Percentiles rank a stretch among this genome's conserved stretches.
phyloP scores from a whole-genome alignment of 1,140 invertebrate species.

The Calephelis virginiensis region DNA sequence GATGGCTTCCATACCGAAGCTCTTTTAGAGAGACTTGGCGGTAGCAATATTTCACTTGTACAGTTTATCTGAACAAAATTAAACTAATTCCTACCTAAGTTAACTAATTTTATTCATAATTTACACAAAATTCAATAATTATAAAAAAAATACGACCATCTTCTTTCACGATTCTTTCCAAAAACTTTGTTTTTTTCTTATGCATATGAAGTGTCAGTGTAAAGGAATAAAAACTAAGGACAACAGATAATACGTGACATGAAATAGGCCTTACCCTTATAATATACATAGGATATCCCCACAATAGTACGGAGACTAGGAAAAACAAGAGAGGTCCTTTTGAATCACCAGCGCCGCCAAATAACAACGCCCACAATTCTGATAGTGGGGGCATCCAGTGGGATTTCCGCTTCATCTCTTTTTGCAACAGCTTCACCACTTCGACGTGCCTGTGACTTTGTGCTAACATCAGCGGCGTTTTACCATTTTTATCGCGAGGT shows the following conservation, averaged over 20 bases:
- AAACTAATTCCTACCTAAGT: too few relatives aligned
- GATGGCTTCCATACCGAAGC: too few relatives aligned
- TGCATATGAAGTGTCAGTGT: too few relatives aligned
- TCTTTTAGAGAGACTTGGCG: too few relatives aligned
- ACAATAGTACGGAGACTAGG: slow-evolving; percentile 89
- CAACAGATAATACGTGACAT: slow-evolving; percentile 3
- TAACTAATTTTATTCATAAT: too few relatives aligned
- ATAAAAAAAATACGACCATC: too few relatives aligned
- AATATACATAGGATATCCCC: slow-evolving; percentile 96
- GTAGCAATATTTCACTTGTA: too few relatives aligned
- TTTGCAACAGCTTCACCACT: slow-evolving; percentile 88
- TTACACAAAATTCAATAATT: too few relatives aligned
- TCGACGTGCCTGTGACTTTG: slow-evolving; percentile 91
- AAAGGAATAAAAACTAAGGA: too few relatives aligned
- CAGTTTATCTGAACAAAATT: too few relatives aligned
- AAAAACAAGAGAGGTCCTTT: slow-evolving; percentile 93
- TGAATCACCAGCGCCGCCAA: slow-evolving; percentile 93
- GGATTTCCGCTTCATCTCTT: slow-evolving; percentile 87
- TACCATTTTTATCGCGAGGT: slow-evolving; percentile 93
- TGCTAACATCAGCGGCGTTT: slow-evolving; percentile 92
- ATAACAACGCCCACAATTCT: slow-evolving; percentile 93
- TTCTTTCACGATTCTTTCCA: too few relatives aligned
- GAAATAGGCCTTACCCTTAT: slow-evolving; percentile 81
- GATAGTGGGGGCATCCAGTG: slow-evolving; percentile 92
- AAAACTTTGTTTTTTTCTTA: too few relatives aligned